Percentiles rank a stretch among this genome's conserved stretches.
Conservation (phyloP, 2,797 vertebrate genomes). For the Coilia nasus region DNA sequence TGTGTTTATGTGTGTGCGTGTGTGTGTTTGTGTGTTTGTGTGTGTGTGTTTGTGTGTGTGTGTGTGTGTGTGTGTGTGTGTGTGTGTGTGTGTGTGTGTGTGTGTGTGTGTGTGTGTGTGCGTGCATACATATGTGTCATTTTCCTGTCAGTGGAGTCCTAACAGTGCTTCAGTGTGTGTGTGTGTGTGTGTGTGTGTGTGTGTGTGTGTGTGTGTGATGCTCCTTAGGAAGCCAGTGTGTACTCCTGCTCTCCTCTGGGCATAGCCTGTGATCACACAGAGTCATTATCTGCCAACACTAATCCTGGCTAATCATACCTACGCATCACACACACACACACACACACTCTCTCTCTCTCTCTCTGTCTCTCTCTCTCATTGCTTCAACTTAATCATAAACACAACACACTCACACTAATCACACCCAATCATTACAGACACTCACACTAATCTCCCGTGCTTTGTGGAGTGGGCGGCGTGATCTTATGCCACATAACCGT, state of each 20-base stretch:
- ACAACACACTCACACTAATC: too few relatives aligned
- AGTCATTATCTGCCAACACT: conserved; percentile 4
- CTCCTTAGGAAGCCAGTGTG: neutral
- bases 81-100: too few relatives aligned
- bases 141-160: too few relatives aligned
- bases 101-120: too few relatives aligned
- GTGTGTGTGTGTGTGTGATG: conserved; percentile 4
- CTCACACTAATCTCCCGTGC: too few relatives aligned
- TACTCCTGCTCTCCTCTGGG: neutral
- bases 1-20: neutral
- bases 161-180: neutral
- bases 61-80: neutral
- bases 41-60: too few relatives aligned
- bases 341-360: neutral
- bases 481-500: too few relatives aligned
- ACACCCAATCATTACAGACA: too few relatives aligned
- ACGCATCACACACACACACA: neutral
- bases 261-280: neutral
- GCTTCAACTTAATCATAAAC: too few relatives aligned
- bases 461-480: too few relatives aligned
- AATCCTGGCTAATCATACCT: conserved; percentile 11
- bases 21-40: neutral
- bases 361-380: too few relatives aligned
- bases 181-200: conserved; percentile 15
- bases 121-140: neutral